Evolutionary conservation across 2,888 invertebrate genomes (phyloP), one percentile per base, ranked within the genome.

Genomic region (Lamellibrachia columna): DNA sequence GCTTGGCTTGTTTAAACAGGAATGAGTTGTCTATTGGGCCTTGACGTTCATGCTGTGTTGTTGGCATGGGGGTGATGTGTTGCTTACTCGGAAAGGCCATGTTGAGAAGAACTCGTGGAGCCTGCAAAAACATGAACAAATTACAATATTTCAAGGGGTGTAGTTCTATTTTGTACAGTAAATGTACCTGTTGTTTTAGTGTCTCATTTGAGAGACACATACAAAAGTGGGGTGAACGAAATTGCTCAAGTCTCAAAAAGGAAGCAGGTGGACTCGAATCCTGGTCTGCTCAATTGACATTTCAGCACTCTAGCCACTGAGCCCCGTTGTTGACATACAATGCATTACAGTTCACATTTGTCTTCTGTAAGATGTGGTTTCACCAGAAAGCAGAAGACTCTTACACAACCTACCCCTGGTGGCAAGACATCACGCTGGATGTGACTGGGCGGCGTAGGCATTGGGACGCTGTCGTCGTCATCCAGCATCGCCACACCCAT

Each of bases 401-500:
- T 52, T 9, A n/a, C n/a, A 53, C 15, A n/a, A 75, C 93, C 60
- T 92, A 93, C 93, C 92, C 93, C 93, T 22, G 93, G 93, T n/a
- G 93, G 93, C 9, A 93, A 60, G 40, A 93, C 92, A 55, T 93
- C 90, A 9, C 91, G 91, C 15, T 91, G 91, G n/a, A 91, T 92
- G 55, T 91, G 75, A 90, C 90, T 60, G 4, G 90, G n/a, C 3
- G 92, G 53, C 2, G 90, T 92, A 8, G 90, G 75, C 75, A 75
- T 91, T 52, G 92, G 92, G 4, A 90, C 90, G 3, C 90, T 90
- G 22, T 92, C 93, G 15, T 92, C 93, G 22, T 93, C 93, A 7
- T 91, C 92, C 60, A 94, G 90, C 55, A 91, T 52, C 1, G 93
- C 91, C 75, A 95, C 94, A 15, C 95, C 95, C 93, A 95, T 94